Base-by-base conservation (phyloP, 2,797 vertebrate genomes). In the Falco peregrinus region DNA sequence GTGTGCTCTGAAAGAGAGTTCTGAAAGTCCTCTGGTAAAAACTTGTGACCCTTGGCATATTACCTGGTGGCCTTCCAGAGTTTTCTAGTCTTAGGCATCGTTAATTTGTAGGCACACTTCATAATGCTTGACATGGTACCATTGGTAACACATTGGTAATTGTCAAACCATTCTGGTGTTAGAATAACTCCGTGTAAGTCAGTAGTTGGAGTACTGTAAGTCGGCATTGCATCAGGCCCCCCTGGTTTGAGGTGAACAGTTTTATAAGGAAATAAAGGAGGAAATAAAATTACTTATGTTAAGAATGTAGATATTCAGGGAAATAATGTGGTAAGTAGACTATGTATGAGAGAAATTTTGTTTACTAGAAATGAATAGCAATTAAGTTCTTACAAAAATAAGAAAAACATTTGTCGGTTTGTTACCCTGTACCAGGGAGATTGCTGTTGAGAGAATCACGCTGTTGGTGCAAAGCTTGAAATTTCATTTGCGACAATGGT, bases 51-150 rank as follows among this genome's bases (percentile, higher is more conserved):
- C 70, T 86, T 92, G 63, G 51, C 76, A 82, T 91, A 28, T 35
- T 35, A 87, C 16, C 90, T 90, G 65, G 33, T 90, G 50, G 45
- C 82, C 74, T 84, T 94, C 47, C 37, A 76, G 56, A 68, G 19
- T 70, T 80, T 53, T 60, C 22, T 80, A 15, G 50, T 83, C 29
- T 83, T 87, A 65, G 16, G 11, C 13, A 5, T 64, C 47, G 10
- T 31, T 70, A 31, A 35, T 85, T 78, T 80, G 5, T 61, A 75
- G 64, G 28, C 16, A 59, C 5, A 10, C 10, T 83, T 90, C 9
- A 24, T 57, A 64, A 35, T 13, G 33, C 16, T 71, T 5, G 2
- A 20, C 1, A 0, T 1, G 5, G 11, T 53, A 28, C 19, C 45
- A 22, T 28, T 77, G 64, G 56, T 43, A 85, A 33, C 31, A 11